Conservation (phyloP, 2,797 vertebrate species). For the Denticeps clupeoides region DNA sequence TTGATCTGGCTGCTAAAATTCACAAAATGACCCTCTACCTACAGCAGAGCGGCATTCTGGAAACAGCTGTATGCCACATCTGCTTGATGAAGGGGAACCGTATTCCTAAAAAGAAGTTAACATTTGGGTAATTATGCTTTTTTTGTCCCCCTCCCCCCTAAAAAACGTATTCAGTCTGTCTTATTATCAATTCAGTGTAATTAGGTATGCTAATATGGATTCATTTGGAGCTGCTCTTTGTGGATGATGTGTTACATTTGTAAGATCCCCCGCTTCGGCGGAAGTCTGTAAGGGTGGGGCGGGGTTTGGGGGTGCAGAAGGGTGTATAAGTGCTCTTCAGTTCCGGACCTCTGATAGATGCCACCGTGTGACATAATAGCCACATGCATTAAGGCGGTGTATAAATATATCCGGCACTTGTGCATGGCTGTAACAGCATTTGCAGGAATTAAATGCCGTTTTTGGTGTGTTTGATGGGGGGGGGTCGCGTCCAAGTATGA, state of each 20-base stretch:
- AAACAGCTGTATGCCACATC: too few species aligned
- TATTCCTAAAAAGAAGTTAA: slow-evolving; percentile 43
- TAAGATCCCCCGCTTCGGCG: slow-evolving; percentile 17
- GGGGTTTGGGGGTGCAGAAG: too few species aligned
- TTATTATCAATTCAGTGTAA: slow-evolving; percentile 61
- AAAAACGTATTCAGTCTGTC: slow-evolving; percentile 49
- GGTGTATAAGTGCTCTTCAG: slow-evolving; percentile 2
- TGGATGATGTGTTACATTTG: neutral
- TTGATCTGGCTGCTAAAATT: too few species aligned
- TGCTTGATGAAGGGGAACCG: too few species aligned
- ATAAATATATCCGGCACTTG: slow-evolving; percentile 3
- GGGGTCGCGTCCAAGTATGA: too few species aligned
- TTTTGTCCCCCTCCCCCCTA: slow-evolving; percentile 55
- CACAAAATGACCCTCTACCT: too few species aligned
- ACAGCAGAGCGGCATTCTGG: too few species aligned
- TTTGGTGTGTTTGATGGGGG: too few species aligned
- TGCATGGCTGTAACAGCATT: slow-evolving; percentile 34
- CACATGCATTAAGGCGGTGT: neutral
- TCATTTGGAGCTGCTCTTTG: slow-evolving; percentile 53
- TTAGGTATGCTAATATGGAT: slow-evolving; percentile 60
- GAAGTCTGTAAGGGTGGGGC: neutral
- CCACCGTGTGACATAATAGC: neutral
- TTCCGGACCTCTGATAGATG: slow-evolving; percentile 1
- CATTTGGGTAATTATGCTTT: slow-evolving; percentile 61
- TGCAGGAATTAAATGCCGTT: too few species aligned